Conservation (phyloP, 1,140 invertebrate genomes). For the Drosophila equinoxialis region DNA sequence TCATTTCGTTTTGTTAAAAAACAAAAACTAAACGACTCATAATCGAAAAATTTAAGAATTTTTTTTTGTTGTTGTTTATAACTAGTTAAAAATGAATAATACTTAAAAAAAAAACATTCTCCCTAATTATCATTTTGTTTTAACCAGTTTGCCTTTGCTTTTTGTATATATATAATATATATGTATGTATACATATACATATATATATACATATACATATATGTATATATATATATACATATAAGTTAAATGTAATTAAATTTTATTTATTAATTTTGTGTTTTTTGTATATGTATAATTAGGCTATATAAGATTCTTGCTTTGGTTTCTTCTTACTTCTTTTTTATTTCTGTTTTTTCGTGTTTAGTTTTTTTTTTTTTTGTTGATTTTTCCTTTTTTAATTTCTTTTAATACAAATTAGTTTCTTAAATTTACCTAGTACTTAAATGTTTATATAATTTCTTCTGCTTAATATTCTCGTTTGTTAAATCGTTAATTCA, state of each 20-base stretch:
- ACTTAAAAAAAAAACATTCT: conserved; percentile 46
- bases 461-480: conserved; percentile 20
- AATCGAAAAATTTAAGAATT: conserved; percentile 62
- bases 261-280: conserved; percentile 24
- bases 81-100: conserved; percentile 54
- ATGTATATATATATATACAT: conserved; percentile 45
- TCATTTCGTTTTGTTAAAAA: conserved; percentile 66
- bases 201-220: conserved; percentile 17
- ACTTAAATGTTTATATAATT: conserved; percentile 26
- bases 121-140: conserved; percentile 33
- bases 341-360: neutral
- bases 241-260: conserved; percentile 24
- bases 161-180: conserved; percentile 32
- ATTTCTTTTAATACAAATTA: conserved; percentile 20
- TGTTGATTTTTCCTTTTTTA: neutral
- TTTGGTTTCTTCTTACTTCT: neutral
- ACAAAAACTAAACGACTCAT: conserved; percentile 78
- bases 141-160: conserved; percentile 46
- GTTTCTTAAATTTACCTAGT: conserved; percentile 17
- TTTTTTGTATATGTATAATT: conserved; percentile 51
- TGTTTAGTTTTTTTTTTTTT: neutral
- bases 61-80: conserved; percentile 40
- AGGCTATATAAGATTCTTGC: conserved; percentile 17
- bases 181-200: conserved; percentile 51
- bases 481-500: conserved; percentile 10